Conservation (phyloP, 1,140 invertebrate species). For the Chlorops oryzae region DNA sequence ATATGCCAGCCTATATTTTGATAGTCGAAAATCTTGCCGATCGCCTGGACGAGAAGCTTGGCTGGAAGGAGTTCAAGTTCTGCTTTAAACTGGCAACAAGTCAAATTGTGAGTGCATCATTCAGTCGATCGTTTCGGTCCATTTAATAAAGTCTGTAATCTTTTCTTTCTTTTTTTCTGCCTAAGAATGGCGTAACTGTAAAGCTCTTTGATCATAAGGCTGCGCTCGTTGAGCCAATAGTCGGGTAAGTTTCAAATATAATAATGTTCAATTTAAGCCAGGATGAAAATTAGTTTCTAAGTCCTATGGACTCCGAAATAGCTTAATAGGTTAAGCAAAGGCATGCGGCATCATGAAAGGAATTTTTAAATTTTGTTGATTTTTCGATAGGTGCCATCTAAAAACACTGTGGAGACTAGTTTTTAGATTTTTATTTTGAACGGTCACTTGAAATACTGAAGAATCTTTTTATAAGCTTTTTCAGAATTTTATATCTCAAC, state of each 20-base stretch:
- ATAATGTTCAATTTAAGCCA: background rate
- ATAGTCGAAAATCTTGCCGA: slow-evolving; percentile 57
- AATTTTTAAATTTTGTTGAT: no score
- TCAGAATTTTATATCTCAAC: no score
- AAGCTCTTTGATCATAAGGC: slow-evolving; percentile 52
- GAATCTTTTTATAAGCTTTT: no score
- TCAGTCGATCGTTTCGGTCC: no score
- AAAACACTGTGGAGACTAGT: no score
- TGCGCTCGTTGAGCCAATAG: slow-evolving; percentile 42
- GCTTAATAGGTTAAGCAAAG: no score
- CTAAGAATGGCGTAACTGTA: slow-evolving; percentile 53
- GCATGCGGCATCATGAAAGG: no score
- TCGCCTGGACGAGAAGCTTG: slow-evolving; percentile 58
- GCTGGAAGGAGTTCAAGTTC: slow-evolving; percentile 65
- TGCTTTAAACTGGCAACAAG: slow-evolving; percentile 63
- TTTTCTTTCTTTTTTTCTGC: slow-evolving; percentile 5
- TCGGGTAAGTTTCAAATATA: slow-evolving; percentile 29
- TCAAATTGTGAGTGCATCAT: slow-evolving; percentile 61
- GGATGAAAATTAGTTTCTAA: no score
- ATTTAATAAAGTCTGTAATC: background rate
- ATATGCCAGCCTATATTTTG: slow-evolving; percentile 58
- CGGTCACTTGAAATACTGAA: no score
- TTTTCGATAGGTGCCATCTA: no score
- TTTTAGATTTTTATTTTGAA: no score
- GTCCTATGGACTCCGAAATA: no score